These are phyloP conservation scores for Caranx ignobilis DNA, from an alignment of 2,113 vertebrate genomes.

Conservation along the genomic window DNA sequence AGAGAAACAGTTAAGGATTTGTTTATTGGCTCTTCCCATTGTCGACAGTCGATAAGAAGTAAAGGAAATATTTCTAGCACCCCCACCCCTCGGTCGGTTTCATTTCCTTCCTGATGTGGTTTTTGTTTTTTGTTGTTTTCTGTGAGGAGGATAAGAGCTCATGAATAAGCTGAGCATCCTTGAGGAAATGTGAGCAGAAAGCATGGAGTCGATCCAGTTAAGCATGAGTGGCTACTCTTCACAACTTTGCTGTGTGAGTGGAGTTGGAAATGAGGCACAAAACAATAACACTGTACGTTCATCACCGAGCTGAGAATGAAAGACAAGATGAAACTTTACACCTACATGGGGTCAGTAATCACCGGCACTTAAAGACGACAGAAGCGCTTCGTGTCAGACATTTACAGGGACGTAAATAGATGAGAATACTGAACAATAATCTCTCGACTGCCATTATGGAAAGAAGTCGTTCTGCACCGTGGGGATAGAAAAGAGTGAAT, in stretches of 20 bases:
- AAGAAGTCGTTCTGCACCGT: not conserved
- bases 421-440: not conserved
- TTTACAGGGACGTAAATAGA: not conserved
- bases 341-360: not conserved
- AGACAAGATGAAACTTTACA: slow-evolving; percentile 23
- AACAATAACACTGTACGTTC: slow-evolving; percentile 16
- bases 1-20: slow-evolving; percentile 57
- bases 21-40: slow-evolving; percentile 57
- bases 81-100: slow-evolving; percentile 40
- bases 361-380: not conserved
- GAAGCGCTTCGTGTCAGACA: not conserved
- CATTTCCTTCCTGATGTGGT: slow-evolving; percentile 68
- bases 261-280: slow-evolving; percentile 32
- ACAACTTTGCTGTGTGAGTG: not conserved
- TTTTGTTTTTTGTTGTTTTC: slow-evolving; percentile 20
- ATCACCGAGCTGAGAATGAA: slow-evolving; percentile 21
- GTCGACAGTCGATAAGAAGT: slow-evolving; percentile 65
- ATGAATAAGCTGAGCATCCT: slow-evolving; percentile 62
- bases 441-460: not conserved
- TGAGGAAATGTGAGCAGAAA: slow-evolving; percentile 67
- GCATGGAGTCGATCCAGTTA: slow-evolving; percentile 59
- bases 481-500: not conserved
- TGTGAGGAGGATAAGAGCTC: slow-evolving; percentile 62
- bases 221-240: slow-evolving; percentile 53
- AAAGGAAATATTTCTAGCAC: slow-evolving; percentile 17